phyloP scores from a whole-genome alignment of 2,797 vertebrate species.

The Paedocypris micromegethes region DNA sequence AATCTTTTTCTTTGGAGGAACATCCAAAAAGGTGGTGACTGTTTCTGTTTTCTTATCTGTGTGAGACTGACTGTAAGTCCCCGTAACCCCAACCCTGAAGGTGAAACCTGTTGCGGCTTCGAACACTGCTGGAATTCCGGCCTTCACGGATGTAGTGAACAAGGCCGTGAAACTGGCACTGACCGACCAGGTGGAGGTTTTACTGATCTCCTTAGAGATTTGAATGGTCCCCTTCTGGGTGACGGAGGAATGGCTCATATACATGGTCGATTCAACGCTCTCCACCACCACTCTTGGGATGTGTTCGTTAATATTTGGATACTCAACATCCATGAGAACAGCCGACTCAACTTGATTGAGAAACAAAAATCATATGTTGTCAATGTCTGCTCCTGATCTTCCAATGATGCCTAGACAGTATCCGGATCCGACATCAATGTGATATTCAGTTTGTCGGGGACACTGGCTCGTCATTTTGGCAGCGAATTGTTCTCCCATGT shows the following conservation, averaged over 20 bases:
- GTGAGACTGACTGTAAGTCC: background rate
- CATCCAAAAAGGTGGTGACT: constrained; percentile 9
- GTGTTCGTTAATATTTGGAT: constrained; percentile 18
- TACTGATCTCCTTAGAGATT: constrained; percentile 6
- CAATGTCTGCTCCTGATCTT: constrained; percentile 12
- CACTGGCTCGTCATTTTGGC: constrained; percentile 7
- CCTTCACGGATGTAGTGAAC: constrained; percentile 5
- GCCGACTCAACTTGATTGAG: constrained; percentile 28
- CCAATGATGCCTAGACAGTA: constrained; percentile 27
- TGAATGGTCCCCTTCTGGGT: constrained; percentile 15
- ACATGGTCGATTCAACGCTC: constrained; percentile 31
- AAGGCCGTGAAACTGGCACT: constrained; percentile 7
- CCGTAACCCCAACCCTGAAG: background rate
- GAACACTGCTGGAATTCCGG: constrained; percentile 2
- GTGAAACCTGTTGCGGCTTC: background rate
- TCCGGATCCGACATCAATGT: constrained; percentile 35
- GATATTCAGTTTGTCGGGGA: constrained; percentile 11
- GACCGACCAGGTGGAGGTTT: constrained; percentile 20
- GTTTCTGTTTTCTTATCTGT: constrained; percentile 3
- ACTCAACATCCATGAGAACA: constrained; percentile 8
- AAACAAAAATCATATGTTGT: constrained; percentile 29
- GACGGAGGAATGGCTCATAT: background rate
- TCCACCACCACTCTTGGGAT: constrained; percentile 1
- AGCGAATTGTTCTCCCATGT: constrained; percentile 26
- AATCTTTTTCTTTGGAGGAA: constrained; percentile 25